Evolutionary conservation across 2,888 invertebrate species (phyloP).

Genomic region (Galerucella pusilla): DNA sequence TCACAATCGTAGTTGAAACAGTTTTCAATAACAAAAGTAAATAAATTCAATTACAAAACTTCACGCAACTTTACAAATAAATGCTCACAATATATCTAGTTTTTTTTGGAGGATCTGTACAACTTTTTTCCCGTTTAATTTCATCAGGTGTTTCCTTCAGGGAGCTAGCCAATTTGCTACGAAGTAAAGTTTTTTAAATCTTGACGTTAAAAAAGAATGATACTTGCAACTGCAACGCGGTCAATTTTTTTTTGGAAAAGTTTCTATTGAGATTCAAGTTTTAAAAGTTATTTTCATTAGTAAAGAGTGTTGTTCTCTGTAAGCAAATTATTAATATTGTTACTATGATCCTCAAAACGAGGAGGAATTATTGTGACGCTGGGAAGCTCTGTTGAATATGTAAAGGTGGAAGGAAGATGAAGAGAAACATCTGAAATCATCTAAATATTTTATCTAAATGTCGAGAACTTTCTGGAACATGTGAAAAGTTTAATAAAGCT

Average conservation of each 20-base stretch:
- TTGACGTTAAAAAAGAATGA: constrained; percentile 2
- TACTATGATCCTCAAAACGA: too few relatives aligned
- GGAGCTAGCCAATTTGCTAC: constrained; percentile 16
- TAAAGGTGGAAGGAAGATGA: too few relatives aligned
- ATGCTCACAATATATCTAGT: constrained; percentile 16
- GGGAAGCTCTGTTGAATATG: too few relatives aligned
- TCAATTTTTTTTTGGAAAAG: neutral
- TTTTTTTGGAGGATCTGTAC: constrained; percentile 9
- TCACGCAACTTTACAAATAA: neutral
- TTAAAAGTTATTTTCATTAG: too few relatives aligned
- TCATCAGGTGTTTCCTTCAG: constrained; percentile 29
- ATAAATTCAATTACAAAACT: neutral
- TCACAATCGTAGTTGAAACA: neutral
- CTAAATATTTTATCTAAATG: too few relatives aligned
- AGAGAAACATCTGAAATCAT: too few relatives aligned
- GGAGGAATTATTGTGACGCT: too few relatives aligned
- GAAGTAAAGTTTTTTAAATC: constrained; percentile 12
- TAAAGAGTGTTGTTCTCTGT: too few relatives aligned
- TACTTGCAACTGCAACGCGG: neutral
- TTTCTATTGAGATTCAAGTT: constrained; percentile 4
- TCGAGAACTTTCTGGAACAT: too few relatives aligned
- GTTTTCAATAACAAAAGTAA: neutral
- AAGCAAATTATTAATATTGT: too few relatives aligned
- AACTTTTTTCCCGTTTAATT: constrained; percentile 26
- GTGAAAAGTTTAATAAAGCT: too few relatives aligned